Evolutionary conservation across 2,888 invertebrate genomes (phyloP).

Genomic region (Zele albiditarsus): DNA sequence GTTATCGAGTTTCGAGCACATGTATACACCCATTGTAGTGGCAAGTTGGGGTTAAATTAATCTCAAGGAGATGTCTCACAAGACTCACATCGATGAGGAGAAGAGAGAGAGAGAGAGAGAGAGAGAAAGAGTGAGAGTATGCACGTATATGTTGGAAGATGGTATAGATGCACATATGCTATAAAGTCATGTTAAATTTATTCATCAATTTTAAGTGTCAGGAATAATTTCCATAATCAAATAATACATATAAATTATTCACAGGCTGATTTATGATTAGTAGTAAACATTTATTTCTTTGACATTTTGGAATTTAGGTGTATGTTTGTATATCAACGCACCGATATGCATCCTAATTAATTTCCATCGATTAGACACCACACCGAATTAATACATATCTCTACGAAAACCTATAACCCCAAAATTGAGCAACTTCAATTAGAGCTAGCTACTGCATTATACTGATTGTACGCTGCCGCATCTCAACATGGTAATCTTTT

Average conservation of each 20-base stretch:
- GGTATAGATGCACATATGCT: too few relatives aligned
- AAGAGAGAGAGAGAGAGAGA: background rate
- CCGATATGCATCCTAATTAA: conserved; percentile 19
- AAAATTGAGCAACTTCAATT: conserved; percentile 28
- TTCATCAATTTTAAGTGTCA: too few relatives aligned
- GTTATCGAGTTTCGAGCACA: background rate
- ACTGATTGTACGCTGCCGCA: conserved; percentile 8
- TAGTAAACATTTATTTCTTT: too few relatives aligned
- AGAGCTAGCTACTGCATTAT: conserved; percentile 29
- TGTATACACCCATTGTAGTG: background rate
- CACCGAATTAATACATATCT: background rate
- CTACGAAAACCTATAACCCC: background rate
- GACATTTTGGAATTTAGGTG: background rate
- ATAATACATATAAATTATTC: too few relatives aligned
- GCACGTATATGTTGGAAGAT: background rate
- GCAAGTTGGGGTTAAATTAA: conserved; percentile 3
- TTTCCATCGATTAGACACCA: conserved; percentile 25
- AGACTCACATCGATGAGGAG: background rate
- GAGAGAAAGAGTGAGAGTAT: background rate
- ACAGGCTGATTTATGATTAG: too few relatives aligned
- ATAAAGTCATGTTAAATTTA: too few relatives aligned
- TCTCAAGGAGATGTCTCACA: background rate
- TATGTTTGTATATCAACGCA: background rate
- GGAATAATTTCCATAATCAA: too few relatives aligned
- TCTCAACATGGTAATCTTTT: background rate